These are phyloP conservation scores for Sphaeridia pumilis DNA, from an alignment of 2,888 invertebrate species.

Conservation along the genomic window DNA sequence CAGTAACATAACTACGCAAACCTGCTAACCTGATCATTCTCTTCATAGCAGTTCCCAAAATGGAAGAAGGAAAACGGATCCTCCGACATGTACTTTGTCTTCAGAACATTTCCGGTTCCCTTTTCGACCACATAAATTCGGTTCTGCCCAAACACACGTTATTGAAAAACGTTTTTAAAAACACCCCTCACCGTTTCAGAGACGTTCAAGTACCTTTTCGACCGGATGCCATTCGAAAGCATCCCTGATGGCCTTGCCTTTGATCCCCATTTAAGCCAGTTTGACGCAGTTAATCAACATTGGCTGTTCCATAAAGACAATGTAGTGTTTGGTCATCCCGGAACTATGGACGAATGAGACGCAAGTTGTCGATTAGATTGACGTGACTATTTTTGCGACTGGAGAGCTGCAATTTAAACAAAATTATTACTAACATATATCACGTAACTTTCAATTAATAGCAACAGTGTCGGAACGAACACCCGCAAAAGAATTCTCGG, in stretches of 20 bases:
- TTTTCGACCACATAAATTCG: conserved; percentile 41
- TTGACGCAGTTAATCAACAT: conserved; percentile 41
- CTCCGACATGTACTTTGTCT: conserved; percentile 40
- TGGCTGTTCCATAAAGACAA: conserved; percentile 46
- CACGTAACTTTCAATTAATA: no score
- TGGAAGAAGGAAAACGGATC: conserved; percentile 45
- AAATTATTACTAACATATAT: no score
- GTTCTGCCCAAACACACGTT: conserved; percentile 35
- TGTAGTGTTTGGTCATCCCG: conserved; percentile 45
- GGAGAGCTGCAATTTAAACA: conserved; percentile 35
- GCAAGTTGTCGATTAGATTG: conserved; percentile 39
- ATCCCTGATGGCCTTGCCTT: conserved; percentile 40
- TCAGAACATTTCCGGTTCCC: conserved; percentile 39
- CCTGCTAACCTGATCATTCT: conserved; percentile 39
- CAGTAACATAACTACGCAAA: background rate
- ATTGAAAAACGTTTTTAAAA: background rate
- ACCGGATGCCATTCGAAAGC: conserved; percentile 42
- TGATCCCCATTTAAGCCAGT: conserved; percentile 40
- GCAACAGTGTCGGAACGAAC: no score
- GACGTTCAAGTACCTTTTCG: conserved; percentile 38
- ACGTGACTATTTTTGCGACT: conserved; percentile 37
- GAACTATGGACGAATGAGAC: conserved; percentile 46
- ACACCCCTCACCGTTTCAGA: background rate
- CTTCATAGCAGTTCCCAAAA: conserved; percentile 46
- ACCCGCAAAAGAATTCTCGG: no score